Evolutionary conservation across 2,888 invertebrate species (phyloP), one percentile per base, ranked within the genome.

Genomic region (Drosophila kambysellisi): DNA sequence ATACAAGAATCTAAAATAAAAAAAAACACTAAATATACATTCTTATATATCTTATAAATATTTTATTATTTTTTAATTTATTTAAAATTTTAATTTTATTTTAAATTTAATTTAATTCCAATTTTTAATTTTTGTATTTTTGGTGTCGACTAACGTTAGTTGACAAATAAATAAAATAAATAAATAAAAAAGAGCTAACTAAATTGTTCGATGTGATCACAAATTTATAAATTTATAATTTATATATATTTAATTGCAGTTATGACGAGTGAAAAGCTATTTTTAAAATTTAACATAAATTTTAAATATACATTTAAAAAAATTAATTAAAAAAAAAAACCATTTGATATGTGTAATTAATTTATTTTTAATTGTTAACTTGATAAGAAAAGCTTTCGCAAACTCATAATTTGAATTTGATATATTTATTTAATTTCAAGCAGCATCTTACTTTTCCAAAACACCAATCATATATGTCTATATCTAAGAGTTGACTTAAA

Each of bases 251-350:
- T 46, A 15, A 4, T 8, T 39, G 17, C 17, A 39, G 7, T 4
- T 15, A 4, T 46, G 20, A 3, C 20, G 11, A 11, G 3, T 43
- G 1, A 43, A n/a, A 1, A 0, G 5, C 0, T 43, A 43, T 11
- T 43, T 20, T 3, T 12, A 43, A 15, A 15, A 46, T 15, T 4
- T 20, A 12, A 4, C 20, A 20, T 20, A 4, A 4, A 4, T 15
- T 46, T 15, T 15, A 5, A 41, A 5, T 11, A n/a, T 2, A 8
- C 5, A n/a, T 41, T 5, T 5, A 1, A 2, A 43, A n/a, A 11
- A 9, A 25, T 25, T 25, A 25, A 25, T 25, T 11, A 11, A n/a
- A n/a, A 12, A 5, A 35, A 4, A 6, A 0, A 2, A 11, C 0
- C 11, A n/a, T n/a, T 3, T 17, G 1, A 8, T 4, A 1, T 17